phyloP scores from a whole-genome alignment of 2,888 invertebrate species.

The Parapristionchus giblindavisi region DNA sequence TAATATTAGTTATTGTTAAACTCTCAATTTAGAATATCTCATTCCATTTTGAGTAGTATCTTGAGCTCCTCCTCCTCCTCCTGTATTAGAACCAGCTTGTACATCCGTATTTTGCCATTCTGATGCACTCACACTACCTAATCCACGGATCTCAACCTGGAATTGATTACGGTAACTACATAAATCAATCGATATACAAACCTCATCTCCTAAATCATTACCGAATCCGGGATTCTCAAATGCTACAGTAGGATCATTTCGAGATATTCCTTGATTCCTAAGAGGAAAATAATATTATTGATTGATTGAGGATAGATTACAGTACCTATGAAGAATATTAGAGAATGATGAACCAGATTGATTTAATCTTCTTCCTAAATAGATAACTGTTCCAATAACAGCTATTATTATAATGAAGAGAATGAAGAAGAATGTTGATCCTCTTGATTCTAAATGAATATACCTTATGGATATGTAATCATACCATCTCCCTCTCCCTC shows the following conservation, averaged over 20 bases:
- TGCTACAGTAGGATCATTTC: slow-evolving; percentile 53
- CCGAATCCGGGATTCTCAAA: slow-evolving; percentile 58
- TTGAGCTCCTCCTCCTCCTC: slow-evolving; percentile 47
- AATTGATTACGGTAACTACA: not conserved
- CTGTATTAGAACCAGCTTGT: slow-evolving; percentile 48
- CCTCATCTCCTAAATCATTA: slow-evolving; percentile 28
- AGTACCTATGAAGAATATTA: not conserved
- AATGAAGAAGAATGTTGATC: slow-evolving; percentile 41
- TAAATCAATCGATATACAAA: not conserved
- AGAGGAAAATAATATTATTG: not conserved
- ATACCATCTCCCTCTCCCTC: too few species aligned
- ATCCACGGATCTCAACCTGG: slow-evolving; percentile 57
- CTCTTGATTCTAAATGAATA: too few species aligned
- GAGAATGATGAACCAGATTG: slow-evolving; percentile 9
- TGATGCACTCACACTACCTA: slow-evolving; percentile 43
- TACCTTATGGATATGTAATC: slow-evolving; percentile 30
- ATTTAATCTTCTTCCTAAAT: slow-evolving; percentile 3
- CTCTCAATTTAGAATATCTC: slow-evolving; percentile 53
- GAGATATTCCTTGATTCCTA: slow-evolving; percentile 13
- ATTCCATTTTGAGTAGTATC: slow-evolving; percentile 46
- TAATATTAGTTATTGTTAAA: slow-evolving; percentile 38
- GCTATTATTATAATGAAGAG: slow-evolving; percentile 36
- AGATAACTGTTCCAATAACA: slow-evolving; percentile 38
- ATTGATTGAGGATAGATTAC: not conserved
- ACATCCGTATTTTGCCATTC: slow-evolving; percentile 54